A percentile compares a stretch with the other conserved stretches of the same genome.
These are phyloP conservation scores for Anas acuta DNA, from an alignment of 2,797 vertebrate species.

Conservation along the genomic window DNA sequence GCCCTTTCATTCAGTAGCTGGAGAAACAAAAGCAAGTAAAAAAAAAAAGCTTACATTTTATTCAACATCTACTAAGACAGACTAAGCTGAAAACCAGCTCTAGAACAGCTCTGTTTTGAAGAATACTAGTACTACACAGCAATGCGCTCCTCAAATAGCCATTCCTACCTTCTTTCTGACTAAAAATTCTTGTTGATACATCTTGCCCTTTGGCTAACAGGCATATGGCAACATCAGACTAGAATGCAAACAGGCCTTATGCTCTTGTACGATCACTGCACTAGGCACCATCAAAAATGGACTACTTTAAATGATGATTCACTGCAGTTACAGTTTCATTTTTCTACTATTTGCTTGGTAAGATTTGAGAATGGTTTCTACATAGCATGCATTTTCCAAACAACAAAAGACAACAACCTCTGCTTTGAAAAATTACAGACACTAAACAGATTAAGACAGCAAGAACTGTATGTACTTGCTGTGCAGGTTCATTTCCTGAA, in stretches of 20 bases:
- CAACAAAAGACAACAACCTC: not conserved
- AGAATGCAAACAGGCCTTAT: not conserved
- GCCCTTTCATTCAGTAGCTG: constrained; percentile 9
- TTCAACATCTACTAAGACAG: not conserved
- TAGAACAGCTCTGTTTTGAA: not conserved
- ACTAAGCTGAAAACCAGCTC: not conserved
- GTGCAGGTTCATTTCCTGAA: not conserved
- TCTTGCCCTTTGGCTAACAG: not conserved
- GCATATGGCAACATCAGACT: not conserved
- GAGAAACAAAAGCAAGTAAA: not conserved
- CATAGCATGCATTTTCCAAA: not conserved
- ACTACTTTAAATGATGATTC: not conserved
- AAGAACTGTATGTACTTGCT: not conserved
- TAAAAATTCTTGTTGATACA: not conserved
- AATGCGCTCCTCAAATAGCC: not conserved
- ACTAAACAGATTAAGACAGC: not conserved
- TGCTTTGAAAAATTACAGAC: not conserved
- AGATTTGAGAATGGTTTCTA: not conserved
- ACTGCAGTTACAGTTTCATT: not conserved
- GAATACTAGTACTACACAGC: not conserved
- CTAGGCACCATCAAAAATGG: not conserved
- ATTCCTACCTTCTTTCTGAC: not conserved
- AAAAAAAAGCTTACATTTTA: not conserved
- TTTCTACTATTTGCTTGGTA: not conserved
- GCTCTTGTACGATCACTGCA: fast-evolving